These are phyloP conservation scores for Dasyornis broadbenti DNA, from an alignment of 2,113 vertebrate genomes.

Conservation along the genomic window DNA sequence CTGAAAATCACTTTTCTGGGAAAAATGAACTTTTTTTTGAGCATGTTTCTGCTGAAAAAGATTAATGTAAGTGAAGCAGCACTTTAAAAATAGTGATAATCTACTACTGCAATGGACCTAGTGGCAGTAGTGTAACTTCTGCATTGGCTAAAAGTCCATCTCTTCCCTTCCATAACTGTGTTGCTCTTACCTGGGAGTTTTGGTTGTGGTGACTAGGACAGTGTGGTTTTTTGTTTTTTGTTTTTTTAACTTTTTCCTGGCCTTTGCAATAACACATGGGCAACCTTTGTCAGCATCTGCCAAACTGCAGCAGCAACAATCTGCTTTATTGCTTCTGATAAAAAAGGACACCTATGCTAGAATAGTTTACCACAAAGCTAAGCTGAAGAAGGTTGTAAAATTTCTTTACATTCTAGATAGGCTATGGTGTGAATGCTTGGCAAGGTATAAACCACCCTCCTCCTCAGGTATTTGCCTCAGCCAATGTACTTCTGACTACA, in stretches of 20 bases:
- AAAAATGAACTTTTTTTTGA: neutral
- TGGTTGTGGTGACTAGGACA: neutral
- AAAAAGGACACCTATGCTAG: neutral
- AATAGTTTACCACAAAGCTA: neutral
- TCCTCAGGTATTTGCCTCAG: neutral
- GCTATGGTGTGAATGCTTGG: neutral
- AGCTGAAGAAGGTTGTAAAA: neutral
- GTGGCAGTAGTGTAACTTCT: neutral
- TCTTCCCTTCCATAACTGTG: neutral
- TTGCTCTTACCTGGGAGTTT: neutral
- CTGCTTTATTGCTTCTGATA: neutral
- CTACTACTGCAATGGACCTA: neutral
- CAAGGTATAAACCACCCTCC: neutral
- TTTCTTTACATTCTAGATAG: neutral
- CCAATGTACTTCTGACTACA: neutral
- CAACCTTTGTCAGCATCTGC: neutral
- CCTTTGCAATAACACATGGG: neutral
- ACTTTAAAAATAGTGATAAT: neutral
- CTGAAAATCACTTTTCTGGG: neutral
- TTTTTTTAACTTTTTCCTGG: too few relatives aligned
- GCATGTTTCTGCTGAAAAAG: neutral
- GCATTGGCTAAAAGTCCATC: neutral
- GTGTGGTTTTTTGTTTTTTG: fast-evolving
- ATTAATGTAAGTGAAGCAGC: neutral
- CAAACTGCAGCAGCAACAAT: neutral